phyloP scores from a whole-genome alignment of 2,113 vertebrate genomes.

The Poicephalus gulielmi region DNA sequence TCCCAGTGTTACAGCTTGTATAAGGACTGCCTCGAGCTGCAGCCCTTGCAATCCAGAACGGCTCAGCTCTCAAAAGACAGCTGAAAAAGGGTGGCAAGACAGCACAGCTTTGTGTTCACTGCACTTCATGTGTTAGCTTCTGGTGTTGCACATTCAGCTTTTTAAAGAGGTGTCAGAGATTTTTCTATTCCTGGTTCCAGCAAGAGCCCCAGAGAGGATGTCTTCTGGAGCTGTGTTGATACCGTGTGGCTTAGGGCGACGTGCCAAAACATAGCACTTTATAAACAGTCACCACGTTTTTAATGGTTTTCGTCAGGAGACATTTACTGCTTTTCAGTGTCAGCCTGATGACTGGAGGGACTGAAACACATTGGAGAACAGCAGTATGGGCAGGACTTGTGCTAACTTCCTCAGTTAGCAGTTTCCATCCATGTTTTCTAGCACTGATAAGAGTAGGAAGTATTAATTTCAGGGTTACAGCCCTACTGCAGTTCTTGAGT shows the following conservation, averaged over 20 bases:
- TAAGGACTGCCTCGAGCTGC: background rate
- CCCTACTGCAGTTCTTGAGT: background rate
- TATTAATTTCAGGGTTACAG: background rate
- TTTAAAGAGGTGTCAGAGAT: background rate
- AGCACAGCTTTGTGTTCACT: slow-evolving; percentile 15
- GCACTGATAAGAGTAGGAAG: background rate
- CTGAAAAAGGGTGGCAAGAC: background rate
- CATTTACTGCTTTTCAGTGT: background rate
- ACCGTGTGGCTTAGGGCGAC: background rate
- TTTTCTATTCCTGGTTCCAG: background rate
- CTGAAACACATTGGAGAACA: background rate
- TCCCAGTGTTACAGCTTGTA: background rate
- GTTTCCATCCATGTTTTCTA: background rate
- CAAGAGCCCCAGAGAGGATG: background rate
- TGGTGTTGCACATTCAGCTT: background rate
- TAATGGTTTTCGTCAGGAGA: slow-evolving; percentile 12
- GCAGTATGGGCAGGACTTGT: background rate
- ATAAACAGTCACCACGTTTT: background rate
- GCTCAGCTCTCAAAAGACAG: background rate
- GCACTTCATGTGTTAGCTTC: background rate
- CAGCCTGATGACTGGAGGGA: background rate
- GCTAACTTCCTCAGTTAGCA: background rate
- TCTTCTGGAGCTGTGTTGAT: background rate
- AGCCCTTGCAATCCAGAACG: background rate
- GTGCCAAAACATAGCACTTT: background rate